These are phyloP conservation scores for Calephelis nemesis DNA, from an alignment of 1,140 invertebrate species.

Conservation along the genomic window DNA sequence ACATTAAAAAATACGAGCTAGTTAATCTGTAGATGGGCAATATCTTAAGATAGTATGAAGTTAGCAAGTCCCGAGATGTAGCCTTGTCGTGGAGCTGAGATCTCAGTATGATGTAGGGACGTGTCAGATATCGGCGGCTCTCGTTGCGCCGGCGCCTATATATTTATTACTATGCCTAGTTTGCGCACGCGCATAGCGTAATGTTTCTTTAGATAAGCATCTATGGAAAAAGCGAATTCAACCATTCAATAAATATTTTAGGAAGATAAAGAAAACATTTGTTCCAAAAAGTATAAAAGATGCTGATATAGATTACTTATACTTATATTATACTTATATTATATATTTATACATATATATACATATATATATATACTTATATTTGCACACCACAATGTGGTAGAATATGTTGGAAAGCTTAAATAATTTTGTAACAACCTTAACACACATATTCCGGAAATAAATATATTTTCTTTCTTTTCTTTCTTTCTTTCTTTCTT, in stretches of 20 bases:
- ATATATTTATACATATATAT: no score
- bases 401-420: no score
- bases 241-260: slow-evolving; percentile 32
- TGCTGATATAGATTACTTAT: neutral
- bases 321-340: no score
- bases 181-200: slow-evolving; percentile 45
- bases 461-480: no score
- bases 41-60: slow-evolving; percentile 14
- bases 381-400: no score
- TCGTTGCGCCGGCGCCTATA: slow-evolving; percentile 39
- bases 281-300: neutral
- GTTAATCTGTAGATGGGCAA: neutral
- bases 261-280: slow-evolving; percentile 7
- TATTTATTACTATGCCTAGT: slow-evolving; percentile 45
- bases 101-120: slow-evolving; percentile 23
- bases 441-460: no score
- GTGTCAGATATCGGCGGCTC: slow-evolving; percentile 20
- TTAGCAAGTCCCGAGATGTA: slow-evolving; percentile 13
- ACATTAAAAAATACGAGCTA: no score
- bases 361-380: no score
- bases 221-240: slow-evolving; percentile 43
- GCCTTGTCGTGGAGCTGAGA: slow-evolving; percentile 8
- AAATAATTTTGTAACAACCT: no score
- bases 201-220: slow-evolving; percentile 46
- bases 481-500: no score